Evolutionary conservation across 2,113 vertebrate species (phyloP).

Genomic region (Sigmodon hispidus): DNA sequence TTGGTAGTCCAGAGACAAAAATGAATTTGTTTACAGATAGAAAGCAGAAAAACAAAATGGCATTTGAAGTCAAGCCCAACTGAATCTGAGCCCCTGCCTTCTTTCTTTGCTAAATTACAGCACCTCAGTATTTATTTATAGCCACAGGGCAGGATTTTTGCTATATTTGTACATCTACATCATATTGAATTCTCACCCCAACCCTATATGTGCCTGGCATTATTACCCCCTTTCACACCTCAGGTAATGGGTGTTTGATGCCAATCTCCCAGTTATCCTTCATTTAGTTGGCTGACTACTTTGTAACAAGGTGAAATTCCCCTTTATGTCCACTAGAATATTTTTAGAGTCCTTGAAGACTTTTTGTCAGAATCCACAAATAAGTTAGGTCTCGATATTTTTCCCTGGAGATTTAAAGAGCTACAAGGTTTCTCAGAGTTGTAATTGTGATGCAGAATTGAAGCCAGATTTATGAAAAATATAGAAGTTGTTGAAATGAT

Average conservation of each 20-base stretch:
- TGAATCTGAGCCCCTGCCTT: neutral
- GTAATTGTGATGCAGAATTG: conserved; percentile 35
- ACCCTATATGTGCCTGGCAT: neutral
- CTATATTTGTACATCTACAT: neutral
- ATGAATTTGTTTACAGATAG: neutral
- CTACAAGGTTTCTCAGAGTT: neutral
- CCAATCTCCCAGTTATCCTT: neutral
- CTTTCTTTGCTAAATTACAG: conserved; percentile 33
- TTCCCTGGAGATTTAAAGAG: neutral
- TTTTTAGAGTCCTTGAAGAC: neutral
- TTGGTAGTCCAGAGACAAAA: neutral
- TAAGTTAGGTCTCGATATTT: neutral
- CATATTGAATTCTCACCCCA: neutral
- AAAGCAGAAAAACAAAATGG: conserved; percentile 25
- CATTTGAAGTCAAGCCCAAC: neutral
- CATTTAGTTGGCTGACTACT: neutral
- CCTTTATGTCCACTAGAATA: neutral
- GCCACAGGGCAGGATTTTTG: neutral
- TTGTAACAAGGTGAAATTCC: neutral
- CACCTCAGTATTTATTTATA: conserved; percentile 42
- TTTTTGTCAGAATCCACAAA: conserved; percentile 9
- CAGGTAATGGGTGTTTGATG: neutral
- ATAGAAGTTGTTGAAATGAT: neutral
- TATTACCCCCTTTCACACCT: neutral
- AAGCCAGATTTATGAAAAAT: conserved; percentile 49